A percentile compares a stretch with the other conserved stretches of the same genome.
These are phyloP conservation scores for Bombus polaris DNA, from an alignment of 1,140 invertebrate genomes.

Conservation along the genomic window DNA sequence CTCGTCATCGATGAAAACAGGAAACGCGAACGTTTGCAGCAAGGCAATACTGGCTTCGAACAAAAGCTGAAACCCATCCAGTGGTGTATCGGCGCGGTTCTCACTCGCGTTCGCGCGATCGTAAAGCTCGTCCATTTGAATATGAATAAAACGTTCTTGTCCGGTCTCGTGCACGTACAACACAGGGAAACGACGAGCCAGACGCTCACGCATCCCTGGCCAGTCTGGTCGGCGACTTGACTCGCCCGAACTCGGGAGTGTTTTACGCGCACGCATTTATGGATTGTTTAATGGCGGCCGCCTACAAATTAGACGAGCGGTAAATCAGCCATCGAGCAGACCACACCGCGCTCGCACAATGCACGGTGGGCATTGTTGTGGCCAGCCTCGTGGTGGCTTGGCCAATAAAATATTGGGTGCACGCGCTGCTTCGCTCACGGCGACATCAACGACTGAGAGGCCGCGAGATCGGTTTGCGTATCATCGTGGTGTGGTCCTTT, in stretches of 20 bases:
- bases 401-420: slow-evolving; percentile 71
- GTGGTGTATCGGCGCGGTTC: slow-evolving; percentile 16
- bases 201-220: not conserved
- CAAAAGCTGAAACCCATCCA: not conserved
- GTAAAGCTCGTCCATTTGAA: slow-evolving; percentile 81
- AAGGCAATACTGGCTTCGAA: not conserved
- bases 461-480: not conserved
- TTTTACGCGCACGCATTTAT: slow-evolving; percentile 81
- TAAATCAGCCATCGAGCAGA: slow-evolving; percentile 82
- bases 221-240: slow-evolving; percentile 11
- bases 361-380: slow-evolving; percentile 56
- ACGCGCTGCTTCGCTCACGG: slow-evolving; percentile 26
- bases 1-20: not conserved
- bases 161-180: slow-evolving; percentile 45
- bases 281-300: slow-evolving; percentile 83
- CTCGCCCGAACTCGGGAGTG: slow-evolving; percentile 67
- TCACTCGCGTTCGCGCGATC: slow-evolving; percentile 70
- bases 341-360: slow-evolving; percentile 75
- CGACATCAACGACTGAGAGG: not conserved
- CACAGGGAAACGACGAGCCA: not conserved
- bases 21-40: not conserved
- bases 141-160: slow-evolving; percentile 79
- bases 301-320: slow-evolving; percentile 83
- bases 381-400: slow-evolving; percentile 7
- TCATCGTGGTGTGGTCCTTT: slow-evolving; percentile 11